phyloP scores from a whole-genome alignment of 1,140 invertebrate genomes.

The Drosophila ercepeae region DNA sequence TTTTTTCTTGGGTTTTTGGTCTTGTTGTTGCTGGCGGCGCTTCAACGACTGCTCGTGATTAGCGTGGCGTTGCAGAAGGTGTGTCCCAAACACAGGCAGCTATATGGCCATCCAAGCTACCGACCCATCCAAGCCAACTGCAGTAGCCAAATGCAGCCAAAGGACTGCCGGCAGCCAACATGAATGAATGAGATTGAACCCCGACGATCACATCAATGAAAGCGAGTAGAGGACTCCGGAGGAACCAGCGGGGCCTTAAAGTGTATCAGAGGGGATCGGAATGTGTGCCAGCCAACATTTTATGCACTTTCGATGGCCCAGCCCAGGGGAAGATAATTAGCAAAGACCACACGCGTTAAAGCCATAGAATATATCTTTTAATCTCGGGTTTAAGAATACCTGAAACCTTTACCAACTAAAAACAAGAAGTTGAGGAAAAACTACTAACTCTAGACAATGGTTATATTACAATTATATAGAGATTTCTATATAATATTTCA shows the following conservation, averaged over 20 bases:
- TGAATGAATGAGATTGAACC: slow-evolving; percentile 56
- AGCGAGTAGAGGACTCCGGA: slow-evolving; percentile 48
- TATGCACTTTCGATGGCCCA: slow-evolving; percentile 64
- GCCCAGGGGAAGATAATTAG: slow-evolving; percentile 60
- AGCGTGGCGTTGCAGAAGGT: slow-evolving; percentile 76
- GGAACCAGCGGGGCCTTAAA: neutral
- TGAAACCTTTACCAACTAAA: neutral
- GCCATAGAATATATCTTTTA: neutral
- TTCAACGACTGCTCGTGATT: slow-evolving; percentile 62
- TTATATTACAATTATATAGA: no score
- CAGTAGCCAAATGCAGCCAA: slow-evolving; percentile 69
- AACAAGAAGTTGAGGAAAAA: neutral
- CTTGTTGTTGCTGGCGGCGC: slow-evolving; percentile 40
- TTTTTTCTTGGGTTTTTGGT: slow-evolving; percentile 7
- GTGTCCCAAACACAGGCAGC: slow-evolving; percentile 76
- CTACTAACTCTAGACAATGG: no score
- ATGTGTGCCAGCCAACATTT: slow-evolving; percentile 63
- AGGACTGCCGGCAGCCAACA: slow-evolving; percentile 31
- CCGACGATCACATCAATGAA: slow-evolving; percentile 70
- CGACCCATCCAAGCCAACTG: slow-evolving; percentile 31
- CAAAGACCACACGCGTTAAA: slow-evolving; percentile 55
- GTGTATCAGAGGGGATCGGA: slow-evolving; percentile 20
- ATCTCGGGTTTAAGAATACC: neutral
- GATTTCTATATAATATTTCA: no score
- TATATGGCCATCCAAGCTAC: slow-evolving; percentile 19